phyloP scores from a whole-genome alignment of 2,797 vertebrate species.

The Poeciliopsis presidionis region DNA sequence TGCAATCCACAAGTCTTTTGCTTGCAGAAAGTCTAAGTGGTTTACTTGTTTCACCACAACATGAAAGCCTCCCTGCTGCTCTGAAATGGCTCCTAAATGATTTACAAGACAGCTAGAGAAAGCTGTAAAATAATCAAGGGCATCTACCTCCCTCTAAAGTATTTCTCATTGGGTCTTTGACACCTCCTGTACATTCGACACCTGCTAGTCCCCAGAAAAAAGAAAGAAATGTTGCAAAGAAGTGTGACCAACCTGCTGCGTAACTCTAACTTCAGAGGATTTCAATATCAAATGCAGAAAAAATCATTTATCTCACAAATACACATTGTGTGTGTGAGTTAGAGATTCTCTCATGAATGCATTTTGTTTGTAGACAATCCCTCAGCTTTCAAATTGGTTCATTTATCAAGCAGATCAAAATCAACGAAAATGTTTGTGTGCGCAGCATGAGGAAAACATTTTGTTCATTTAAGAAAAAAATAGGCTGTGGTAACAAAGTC shows the following conservation, averaged over 20 bases:
- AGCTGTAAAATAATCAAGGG: constrained; percentile 51
- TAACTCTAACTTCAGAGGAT: constrained; percentile 43
- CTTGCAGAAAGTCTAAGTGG: constrained; percentile 28
- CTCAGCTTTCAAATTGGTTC: constrained; percentile 24
- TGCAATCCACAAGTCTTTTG: constrained; percentile 10
- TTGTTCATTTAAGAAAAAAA: constrained; percentile 25
- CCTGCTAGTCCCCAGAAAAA: constrained; percentile 1
- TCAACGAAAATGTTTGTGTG: constrained; percentile 1
- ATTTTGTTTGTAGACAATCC: constrained; percentile 68
- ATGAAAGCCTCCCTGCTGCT: constrained; percentile 25
- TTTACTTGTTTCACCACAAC: constrained; percentile 25
- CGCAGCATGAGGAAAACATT: constrained; percentile 14
- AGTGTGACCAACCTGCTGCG: constrained; percentile 4
- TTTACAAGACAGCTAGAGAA: constrained; percentile 37
- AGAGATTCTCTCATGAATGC: constrained; percentile 35
- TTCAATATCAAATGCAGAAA: constrained; percentile 43
- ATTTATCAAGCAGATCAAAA: neutral
- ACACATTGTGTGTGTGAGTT: constrained; percentile 31
- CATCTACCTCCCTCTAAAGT: constrained; percentile 67
- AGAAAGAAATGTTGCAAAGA: constrained; percentile 8
- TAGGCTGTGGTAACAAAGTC: neutral
- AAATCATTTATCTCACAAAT: constrained; percentile 34
- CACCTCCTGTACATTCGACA: constrained; percentile 27
- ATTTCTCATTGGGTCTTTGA: constrained; percentile 34
- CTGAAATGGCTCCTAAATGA: constrained; percentile 39